A percentile compares a stretch with the other conserved stretches of the same genome.
Evolutionary conservation across 2,113 vertebrate species (phyloP).

Genomic region (Tychaedon coryphoeus): DNA sequence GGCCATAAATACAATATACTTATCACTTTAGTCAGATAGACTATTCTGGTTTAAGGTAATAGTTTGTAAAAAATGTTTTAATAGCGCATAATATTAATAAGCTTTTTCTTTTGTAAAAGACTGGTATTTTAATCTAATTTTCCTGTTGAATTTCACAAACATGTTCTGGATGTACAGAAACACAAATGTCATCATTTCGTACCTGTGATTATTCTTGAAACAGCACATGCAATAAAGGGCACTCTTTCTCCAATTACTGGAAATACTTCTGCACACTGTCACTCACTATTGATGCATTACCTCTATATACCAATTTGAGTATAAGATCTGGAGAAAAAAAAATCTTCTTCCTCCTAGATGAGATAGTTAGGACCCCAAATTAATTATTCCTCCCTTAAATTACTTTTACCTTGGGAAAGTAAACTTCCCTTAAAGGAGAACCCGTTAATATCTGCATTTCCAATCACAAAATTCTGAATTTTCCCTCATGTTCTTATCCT

Average conservation of each 20-base stretch:
- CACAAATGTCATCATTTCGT: neutral
- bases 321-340: neutral
- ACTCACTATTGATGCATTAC: neutral
- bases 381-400: neutral
- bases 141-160: neutral
- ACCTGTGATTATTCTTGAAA: neutral
- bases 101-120: neutral
- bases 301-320: neutral
- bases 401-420: neutral
- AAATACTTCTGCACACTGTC: neutral
- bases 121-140: neutral
- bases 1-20: neutral
- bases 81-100: neutral
- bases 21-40: neutral
- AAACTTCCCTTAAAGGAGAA: neutral
- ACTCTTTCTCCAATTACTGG: neutral
- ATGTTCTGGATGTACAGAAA: neutral
- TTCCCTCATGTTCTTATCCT: neutral
- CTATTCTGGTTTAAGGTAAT: neutral
- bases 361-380: neutral
- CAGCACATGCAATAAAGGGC: neutral
- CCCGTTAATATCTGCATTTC: neutral
- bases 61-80: neutral
- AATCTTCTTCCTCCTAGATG: neutral
- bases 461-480: neutral